phyloP scores from a whole-genome alignment of 1,140 invertebrate species.

The Drosophila pallidifrons region DNA sequence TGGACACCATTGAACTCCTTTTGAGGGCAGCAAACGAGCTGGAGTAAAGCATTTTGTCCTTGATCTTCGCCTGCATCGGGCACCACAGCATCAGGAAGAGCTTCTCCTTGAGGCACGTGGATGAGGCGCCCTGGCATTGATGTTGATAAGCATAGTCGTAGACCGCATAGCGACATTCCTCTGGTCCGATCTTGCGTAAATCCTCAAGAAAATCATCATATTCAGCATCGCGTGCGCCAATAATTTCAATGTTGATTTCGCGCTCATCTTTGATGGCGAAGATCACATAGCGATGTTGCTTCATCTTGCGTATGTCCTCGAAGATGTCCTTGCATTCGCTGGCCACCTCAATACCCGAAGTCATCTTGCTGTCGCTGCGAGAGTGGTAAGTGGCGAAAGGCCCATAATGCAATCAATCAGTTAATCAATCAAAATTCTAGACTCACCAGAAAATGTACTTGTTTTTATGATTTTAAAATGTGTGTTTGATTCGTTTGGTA shows the following conservation, averaged over 20 bases:
- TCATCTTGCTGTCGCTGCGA: conserved; percentile 26
- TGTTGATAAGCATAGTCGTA: conserved; percentile 57
- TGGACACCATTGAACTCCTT: conserved; percentile 46
- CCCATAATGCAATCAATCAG: neutral
- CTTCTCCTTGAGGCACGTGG: conserved; percentile 53
- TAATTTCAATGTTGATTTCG: conserved; percentile 40
- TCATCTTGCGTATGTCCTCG: conserved; percentile 51
- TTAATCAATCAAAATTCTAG: neutral
- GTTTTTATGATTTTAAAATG: neutral
- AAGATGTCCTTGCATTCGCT: conserved; percentile 44
- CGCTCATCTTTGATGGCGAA: conserved; percentile 43
- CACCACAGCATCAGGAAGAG: conserved; percentile 66
- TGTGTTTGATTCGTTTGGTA: neutral
- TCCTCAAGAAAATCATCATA: conserved; percentile 57
- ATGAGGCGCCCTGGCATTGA: conserved; percentile 38
- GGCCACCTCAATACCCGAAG: conserved; percentile 50
- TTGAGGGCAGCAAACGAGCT: conserved; percentile 55
- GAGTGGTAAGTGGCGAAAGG: neutral
- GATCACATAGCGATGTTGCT: conserved; percentile 60
- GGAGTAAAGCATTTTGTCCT: conserved; percentile 71
- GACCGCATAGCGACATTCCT: conserved; percentile 59
- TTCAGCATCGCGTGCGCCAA: conserved; percentile 35
- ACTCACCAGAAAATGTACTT: neutral
- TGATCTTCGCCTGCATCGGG: conserved; percentile 44
- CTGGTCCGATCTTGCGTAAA: conserved; percentile 13